A percentile compares a stretch with the other conserved stretches of the same genome.
Evolutionary conservation across 2,888 invertebrate genomes (phyloP).

Genomic region (Cephus sareptanus): DNA sequence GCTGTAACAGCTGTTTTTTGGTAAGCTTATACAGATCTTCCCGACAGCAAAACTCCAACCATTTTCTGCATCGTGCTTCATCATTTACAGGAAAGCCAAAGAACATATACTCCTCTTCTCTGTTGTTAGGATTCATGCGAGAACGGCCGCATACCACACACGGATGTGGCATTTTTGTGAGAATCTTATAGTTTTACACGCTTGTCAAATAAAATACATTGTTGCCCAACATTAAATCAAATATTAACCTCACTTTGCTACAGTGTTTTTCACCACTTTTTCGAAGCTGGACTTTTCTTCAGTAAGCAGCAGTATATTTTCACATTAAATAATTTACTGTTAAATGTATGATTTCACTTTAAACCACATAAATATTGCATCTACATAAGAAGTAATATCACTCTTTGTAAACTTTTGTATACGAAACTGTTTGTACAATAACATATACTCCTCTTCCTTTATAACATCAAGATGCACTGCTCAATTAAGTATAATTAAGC

Average conservation of each 20-base stretch:
- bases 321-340: background rate
- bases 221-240: background rate
- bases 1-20: conserved; percentile 59
- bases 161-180: conserved; percentile 60
- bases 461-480: background rate
- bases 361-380: background rate
- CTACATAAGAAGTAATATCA: background rate
- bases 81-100: conserved; percentile 64
- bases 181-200: background rate
- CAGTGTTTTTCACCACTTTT: background rate
- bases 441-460: background rate
- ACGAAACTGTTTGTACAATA: background rate
- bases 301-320: background rate
- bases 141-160: conserved; percentile 64
- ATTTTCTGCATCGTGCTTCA: conserved; percentile 55
- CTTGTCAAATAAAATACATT: conserved; percentile 15
- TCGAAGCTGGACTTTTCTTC: background rate
- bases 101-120: conserved; percentile 61
- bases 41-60: conserved; percentile 62
- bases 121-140: conserved; percentile 63
- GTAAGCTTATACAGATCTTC: conserved; percentile 62
- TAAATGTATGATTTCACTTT: background rate
- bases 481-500: background rate
- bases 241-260: background rate
- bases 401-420: background rate